Evolutionary conservation across 2,888 invertebrate species (phyloP), one percentile per base, ranked within the genome.

Genomic region (Augiades crinisus): DNA sequence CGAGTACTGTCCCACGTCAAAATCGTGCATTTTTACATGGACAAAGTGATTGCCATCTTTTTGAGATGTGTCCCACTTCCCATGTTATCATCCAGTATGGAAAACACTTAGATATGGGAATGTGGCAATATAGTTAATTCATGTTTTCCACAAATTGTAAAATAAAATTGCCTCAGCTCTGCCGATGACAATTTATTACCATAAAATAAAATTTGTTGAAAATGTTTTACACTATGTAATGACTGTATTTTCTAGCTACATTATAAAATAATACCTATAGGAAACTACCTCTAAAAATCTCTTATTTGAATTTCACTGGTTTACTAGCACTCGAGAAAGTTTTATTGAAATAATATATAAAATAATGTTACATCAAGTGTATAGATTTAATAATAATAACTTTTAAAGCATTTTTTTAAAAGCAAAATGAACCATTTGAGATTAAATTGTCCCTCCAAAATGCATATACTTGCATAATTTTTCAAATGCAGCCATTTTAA

Each of bases 231-330:
- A 24, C 7, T 24, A 24, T 24, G 24, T 5, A 8, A 24, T 24
- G 7, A 7, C n/a, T 24, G 8, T 8, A 24, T 24, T 8, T 8
- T 8, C 6, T 3, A 22, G 4, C 22, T 6, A 6, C 13, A 5
- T 31, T 31, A 22, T 16, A 27, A 30, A n/a, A n/a, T n/a, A n/a
- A n/a, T n/a, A 47, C 46, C 27, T 47, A 13, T 27, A 5, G 7
- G 17, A 46, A 37, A 36, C 46, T 47, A 47, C 33, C 40, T 47
- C 47, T 31, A 16, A 41, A 40, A 10, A 24, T 34, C 13, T 40
- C 19, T 13, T 31, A 14, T 17, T 10, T 38, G n/a, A n/a, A 14
- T 40, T 22, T 22, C 41, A 49, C 41, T 49, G 49, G 40, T 49
- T 49, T 34, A 33, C n/a, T 24, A 33, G 40, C 41, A 49, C 49